A percentile compares a stretch with the other conserved stretches of the same genome.
phyloP scores from a whole-genome alignment of 2,113 vertebrate genomes.

The Equus przewalskii region DNA sequence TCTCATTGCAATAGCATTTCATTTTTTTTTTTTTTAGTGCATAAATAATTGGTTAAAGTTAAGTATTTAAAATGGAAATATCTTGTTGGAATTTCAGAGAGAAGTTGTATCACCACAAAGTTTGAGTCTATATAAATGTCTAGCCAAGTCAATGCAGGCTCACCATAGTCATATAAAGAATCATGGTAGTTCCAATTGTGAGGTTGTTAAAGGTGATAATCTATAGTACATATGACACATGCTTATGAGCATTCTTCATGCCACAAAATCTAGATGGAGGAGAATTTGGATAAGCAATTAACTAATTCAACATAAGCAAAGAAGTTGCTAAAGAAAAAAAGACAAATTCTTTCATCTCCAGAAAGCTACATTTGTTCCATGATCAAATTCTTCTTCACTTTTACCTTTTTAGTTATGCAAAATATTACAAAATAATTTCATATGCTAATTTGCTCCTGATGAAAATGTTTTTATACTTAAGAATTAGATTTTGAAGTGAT shows the following conservation, averaged over 20 bases:
- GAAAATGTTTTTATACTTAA: not conserved
- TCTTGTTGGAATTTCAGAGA: not conserved
- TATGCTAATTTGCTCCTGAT: not conserved
- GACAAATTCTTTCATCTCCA: not conserved
- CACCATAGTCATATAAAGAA: not conserved
- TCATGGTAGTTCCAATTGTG: not conserved
- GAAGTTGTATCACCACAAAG: not conserved
- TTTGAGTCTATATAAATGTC: not conserved
- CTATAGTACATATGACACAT: not conserved
- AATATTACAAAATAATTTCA: not conserved
- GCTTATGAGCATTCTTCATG: not conserved
- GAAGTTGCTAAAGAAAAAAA: not conserved
- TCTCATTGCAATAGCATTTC: not conserved
- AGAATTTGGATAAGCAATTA: not conserved
- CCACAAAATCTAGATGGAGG: not conserved
- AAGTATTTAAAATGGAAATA: slow-evolving; percentile 43
- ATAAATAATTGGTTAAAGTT: not conserved
- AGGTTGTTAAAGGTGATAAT: not conserved
- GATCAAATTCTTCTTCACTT: not conserved
- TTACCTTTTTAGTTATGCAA: slow-evolving; percentile 17
- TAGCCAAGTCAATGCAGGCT: not conserved
- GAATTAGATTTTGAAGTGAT: not conserved
- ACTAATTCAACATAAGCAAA: not conserved
- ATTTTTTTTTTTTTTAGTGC: not conserved
- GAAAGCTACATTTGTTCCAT: not conserved